Percentiles rank a stretch among this genome's conserved stretches.
phyloP scores from a whole-genome alignment of 2,888 invertebrate genomes.

The Diloba caeruleocephala region DNA sequence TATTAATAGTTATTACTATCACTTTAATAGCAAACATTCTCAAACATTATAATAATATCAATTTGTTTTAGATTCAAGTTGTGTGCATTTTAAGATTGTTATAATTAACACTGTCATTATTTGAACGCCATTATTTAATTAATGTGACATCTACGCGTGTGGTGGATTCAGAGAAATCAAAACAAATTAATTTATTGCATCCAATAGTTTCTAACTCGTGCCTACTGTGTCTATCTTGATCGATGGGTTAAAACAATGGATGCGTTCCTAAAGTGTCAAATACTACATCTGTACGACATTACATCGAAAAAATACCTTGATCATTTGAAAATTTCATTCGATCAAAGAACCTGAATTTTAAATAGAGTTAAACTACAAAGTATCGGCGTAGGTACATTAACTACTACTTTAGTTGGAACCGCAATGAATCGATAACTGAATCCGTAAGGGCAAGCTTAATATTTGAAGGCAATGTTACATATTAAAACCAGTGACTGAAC shows the following conservation, averaged over 20 bases:
- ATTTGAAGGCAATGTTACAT: constrained; percentile 1
- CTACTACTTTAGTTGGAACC: constrained; percentile 20
- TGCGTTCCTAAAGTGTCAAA: constrained; percentile 2
- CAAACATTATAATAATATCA: constrained; percentile 28
- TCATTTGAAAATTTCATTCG: too few species aligned
- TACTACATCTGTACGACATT: constrained; percentile 1
- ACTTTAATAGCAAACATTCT: constrained; percentile 18
- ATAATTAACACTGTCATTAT: constrained; percentile 21
- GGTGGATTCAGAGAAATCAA: constrained; percentile 22
- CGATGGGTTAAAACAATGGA: constrained; percentile 4
- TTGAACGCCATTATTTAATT: constrained; percentile 18
- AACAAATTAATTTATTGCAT: constrained; percentile 45
- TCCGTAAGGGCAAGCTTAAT: constrained; percentile 10
- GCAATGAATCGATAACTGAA: constrained; percentile 12
- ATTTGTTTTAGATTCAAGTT: constrained; percentile 6
- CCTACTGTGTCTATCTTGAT: not conserved
- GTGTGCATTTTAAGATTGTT: constrained; percentile 11
- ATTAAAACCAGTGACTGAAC: constrained; percentile 1
- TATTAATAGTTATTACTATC: constrained; percentile 40
- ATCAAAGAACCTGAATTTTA: too few species aligned
- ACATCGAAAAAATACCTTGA: constrained; percentile 2
- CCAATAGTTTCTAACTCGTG: constrained; percentile 14
- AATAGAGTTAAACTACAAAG: not conserved
- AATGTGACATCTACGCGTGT: constrained; percentile 5
- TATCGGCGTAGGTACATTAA: constrained; percentile 8